phyloP scores from a whole-genome alignment of 2,888 invertebrate species.

The Cordilura impudica region DNA sequence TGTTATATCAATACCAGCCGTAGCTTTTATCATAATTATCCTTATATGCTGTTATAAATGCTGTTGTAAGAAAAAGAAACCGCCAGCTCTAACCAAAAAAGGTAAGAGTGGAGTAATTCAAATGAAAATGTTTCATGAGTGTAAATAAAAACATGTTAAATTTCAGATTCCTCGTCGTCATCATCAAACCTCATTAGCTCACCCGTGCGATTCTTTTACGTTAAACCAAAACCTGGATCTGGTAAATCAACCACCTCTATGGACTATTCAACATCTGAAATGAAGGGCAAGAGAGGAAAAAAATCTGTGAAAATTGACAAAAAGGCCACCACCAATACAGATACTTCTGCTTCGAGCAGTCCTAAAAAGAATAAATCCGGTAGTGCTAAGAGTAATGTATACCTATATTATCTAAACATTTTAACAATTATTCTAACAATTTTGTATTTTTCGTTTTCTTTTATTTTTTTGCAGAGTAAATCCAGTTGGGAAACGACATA shows the following conservation, averaged over 20 bases:
- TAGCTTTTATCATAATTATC: slow-evolving; percentile 1
- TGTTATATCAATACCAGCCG: slow-evolving; percentile 20
- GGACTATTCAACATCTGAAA: slow-evolving; percentile 55
- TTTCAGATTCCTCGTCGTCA: slow-evolving; percentile 65
- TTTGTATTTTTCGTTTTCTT: slow-evolving; percentile 9
- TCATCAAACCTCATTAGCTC: slow-evolving; percentile 64
- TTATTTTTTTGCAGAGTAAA: slow-evolving; percentile 50
- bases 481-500: slow-evolving; percentile 65
- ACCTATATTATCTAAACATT: slow-evolving; percentile 12
- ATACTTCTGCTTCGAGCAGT: slow-evolving; percentile 35
- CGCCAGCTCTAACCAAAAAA: background rate
- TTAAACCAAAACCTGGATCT: slow-evolving; percentile 39
- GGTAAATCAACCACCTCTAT: slow-evolving; percentile 54
- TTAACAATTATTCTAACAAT: background rate
- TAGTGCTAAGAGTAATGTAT: slow-evolving; percentile 64
- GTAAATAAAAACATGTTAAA: background rate
- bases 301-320: slow-evolving; percentile 24
- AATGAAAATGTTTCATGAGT: background rate
- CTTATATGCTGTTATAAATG: slow-evolving; percentile 33
- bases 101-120: slow-evolving; percentile 9
- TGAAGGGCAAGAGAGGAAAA: slow-evolving; percentile 37
- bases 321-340: slow-evolving; percentile 11
- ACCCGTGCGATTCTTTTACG: slow-evolving; percentile 66
- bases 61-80: slow-evolving; percentile 31
- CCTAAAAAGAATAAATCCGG: slow-evolving; percentile 28